Base-by-base conservation (phyloP, 2,113 vertebrate genomes). In the Eclectus roratus region DNA sequence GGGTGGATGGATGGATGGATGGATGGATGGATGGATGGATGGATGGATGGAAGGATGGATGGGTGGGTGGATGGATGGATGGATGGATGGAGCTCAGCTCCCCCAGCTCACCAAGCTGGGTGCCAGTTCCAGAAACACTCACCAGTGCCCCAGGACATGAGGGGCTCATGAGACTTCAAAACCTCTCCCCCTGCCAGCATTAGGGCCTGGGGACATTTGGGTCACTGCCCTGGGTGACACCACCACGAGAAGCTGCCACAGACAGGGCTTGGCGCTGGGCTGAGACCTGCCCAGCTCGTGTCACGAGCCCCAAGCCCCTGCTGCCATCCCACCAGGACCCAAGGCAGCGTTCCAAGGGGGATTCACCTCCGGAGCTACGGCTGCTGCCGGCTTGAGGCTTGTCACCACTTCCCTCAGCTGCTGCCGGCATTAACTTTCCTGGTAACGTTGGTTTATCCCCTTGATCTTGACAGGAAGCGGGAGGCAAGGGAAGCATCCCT, bases 221-320 rank as follows among this genome's bases (percentile, higher is more conserved):
- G 33, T 58, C 56, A n/a, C 56, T 58, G 20, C 56, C 20, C 20
- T 58, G 56, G 33, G 27, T 39, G 89, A 13, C 52, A 29, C 55
- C 74, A 2, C 23, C 72, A 3, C 1, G 0, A 7, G 17, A 43
- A 60, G 63, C 58, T 9, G 39, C 10, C 80, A 0, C 4, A 2
- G 63, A 5, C 0, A 5, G 44, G 27, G 53, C 63, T 88, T 2
- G 0, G 83, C 0, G 3, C 41, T 1, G 66, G 49, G 71, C 72
- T 80, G 64, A 43, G 68, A 69, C 63, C 41, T 9, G 35, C 33
- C 50, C 35, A 23, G 7, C 63, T 86, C 58, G 0, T 4, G 20
- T 0, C 82, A 2, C 1, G 9, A 19, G 7, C 73, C 16, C 37
- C 2, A 1, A 68, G 25, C 23, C 33, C n/a, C 61, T 20, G 27